These are phyloP conservation scores for Silurus aristotelis DNA, from an alignment of 2,797 vertebrate genomes.

Conservation along the genomic window DNA sequence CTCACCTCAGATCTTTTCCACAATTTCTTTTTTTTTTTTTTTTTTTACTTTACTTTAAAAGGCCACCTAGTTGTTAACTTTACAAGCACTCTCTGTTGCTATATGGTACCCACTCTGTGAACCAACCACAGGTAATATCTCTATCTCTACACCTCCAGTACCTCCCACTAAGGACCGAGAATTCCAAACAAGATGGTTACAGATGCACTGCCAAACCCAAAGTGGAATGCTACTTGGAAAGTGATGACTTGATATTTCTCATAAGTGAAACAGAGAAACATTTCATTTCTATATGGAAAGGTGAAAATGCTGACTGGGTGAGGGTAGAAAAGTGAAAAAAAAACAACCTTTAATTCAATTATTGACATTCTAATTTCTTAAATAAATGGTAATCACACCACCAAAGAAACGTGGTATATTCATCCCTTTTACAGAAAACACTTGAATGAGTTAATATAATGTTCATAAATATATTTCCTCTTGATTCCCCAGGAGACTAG, in stretches of 20 bases:
- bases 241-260: not conserved
- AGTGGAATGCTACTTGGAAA: slow-evolving; percentile 9
- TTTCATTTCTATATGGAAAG: slow-evolving; percentile 28
- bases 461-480: not conserved
- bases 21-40: no score
- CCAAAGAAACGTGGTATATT: not conserved
- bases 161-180: slow-evolving; percentile 24
- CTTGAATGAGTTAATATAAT: not conserved
- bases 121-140: slow-evolving; percentile 13
- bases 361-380: not conserved
- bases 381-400: not conserved
- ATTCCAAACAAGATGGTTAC: slow-evolving; percentile 20
- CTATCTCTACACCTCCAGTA: slow-evolving; percentile 20
- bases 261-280: slow-evolving; percentile 11
- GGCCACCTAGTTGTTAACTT: slow-evolving; percentile 5
- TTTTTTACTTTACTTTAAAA: slow-evolving; percentile 11
- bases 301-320: not conserved
- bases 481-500: not conserved
- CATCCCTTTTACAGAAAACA: not conserved
- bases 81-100: slow-evolving; percentile 31
- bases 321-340: slow-evolving; percentile 8
- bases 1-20: not conserved
- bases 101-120: slow-evolving; percentile 23
- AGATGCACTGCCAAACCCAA: slow-evolving; percentile 45
- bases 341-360: not conserved